Percentiles rank a stretch among this genome's conserved stretches.
Evolutionary conservation across 1,140 invertebrate species (phyloP).

Genomic region (Anastrepha obliqua): DNA sequence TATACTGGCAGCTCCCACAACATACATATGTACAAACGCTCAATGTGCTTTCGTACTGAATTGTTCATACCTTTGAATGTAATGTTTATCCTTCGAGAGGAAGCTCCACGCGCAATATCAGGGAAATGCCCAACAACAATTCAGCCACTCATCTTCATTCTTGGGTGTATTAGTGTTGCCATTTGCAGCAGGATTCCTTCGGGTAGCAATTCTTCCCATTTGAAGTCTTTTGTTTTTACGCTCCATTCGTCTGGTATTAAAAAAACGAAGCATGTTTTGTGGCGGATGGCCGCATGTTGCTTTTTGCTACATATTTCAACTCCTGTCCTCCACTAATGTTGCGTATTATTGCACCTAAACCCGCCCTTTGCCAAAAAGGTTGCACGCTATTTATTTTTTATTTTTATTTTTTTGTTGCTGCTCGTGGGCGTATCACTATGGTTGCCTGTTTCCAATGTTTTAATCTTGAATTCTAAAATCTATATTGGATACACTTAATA

Average conservation of each 20-base stretch:
- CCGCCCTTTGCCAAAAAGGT: background rate
- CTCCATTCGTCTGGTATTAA: constrained; percentile 66
- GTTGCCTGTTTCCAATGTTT: background rate
- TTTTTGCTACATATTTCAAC: background rate
- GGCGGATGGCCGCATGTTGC: constrained; percentile 58
- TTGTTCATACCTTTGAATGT: constrained; percentile 24
- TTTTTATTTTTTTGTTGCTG: background rate
- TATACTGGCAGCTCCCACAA: constrained; percentile 61
- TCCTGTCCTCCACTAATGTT: constrained; percentile 14
- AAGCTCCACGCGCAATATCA: background rate
- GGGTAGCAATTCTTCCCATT: background rate
- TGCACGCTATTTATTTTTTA: background rate
- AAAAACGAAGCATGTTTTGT: constrained; percentile 74
- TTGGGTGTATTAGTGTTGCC: background rate
- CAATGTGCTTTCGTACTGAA: background rate
- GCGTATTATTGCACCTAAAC: background rate
- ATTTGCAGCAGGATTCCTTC: constrained; percentile 1
- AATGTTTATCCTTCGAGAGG: background rate
- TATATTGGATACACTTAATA: background rate
- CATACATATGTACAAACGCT: background rate
- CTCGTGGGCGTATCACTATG: background rate
- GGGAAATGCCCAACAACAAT: background rate
- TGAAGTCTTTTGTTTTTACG: background rate
- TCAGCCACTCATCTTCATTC: background rate
- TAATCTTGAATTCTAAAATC: background rate